Evolutionary conservation across 2,888 invertebrate species (phyloP).

Genomic region (Epistrophe eligans): DNA sequence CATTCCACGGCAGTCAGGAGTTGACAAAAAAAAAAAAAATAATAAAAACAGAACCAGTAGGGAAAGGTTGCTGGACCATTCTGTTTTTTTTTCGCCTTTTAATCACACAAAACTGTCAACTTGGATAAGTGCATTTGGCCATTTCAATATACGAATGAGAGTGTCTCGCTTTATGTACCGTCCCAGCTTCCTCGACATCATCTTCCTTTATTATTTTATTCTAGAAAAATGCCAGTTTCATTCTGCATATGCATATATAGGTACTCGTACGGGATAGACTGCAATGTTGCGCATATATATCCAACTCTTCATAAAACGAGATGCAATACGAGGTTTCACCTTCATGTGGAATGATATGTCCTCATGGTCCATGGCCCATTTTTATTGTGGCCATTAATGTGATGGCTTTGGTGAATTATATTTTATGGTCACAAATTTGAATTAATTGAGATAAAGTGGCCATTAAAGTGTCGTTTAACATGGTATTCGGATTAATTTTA

Average conservation of each 20-base stretch:
- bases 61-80: constrained; percentile 28
- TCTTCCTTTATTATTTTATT: constrained; percentile 62
- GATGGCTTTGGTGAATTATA: constrained; percentile 76
- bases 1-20: not conserved
- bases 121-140: constrained; percentile 73
- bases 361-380: constrained; percentile 66
- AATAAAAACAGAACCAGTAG: constrained; percentile 19
- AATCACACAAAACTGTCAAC: constrained; percentile 72
- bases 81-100: constrained; percentile 32
- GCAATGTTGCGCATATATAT: constrained; percentile 7
- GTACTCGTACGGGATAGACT: not conserved
- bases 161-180: constrained; percentile 53
- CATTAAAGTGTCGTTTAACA: constrained; percentile 79
- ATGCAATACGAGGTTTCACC: constrained; percentile 49
- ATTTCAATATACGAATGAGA: constrained; percentile 68
- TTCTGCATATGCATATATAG: not conserved
- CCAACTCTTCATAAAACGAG: constrained; percentile 37
- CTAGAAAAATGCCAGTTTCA: constrained; percentile 52
- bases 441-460: constrained; percentile 79
- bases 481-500: constrained; percentile 77
- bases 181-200: constrained; percentile 58
- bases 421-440: constrained; percentile 78
- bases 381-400: constrained; percentile 76
- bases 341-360: constrained; percentile 26
- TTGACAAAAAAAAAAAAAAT: constrained; percentile 24